Evolutionary conservation across 2,888 invertebrate species (phyloP).

Genomic region (Cheilosia urbana): DNA sequence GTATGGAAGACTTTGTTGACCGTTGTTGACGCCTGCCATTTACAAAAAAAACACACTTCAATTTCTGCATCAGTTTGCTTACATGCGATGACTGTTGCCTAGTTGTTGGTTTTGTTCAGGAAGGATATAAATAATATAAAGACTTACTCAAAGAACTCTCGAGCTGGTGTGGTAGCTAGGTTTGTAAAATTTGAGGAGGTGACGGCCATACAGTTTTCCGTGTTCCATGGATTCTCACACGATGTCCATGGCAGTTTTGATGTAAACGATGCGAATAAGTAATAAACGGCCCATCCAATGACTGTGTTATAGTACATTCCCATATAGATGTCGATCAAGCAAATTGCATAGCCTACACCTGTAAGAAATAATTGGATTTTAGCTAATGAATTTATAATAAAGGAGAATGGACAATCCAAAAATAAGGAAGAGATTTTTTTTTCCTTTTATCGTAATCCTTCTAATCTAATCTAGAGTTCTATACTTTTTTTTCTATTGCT

Average conservation of each 20-base stretch:
- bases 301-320: conserved; percentile 99
- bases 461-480: no score
- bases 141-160: conserved; percentile 94
- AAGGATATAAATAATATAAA: conserved; percentile 32
- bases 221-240: conserved; percentile 95
- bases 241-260: conserved; percentile 93
- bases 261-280: conserved; percentile 92
- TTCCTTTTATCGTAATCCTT: no score
- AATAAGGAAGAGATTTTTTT: no score
- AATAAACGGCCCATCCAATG: conserved; percentile 97
- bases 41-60: conserved; percentile 16
- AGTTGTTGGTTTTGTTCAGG: conserved; percentile 11
- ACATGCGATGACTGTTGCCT: neutral
- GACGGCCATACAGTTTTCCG: conserved; percentile 89
- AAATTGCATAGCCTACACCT: conserved; percentile 98
- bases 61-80: conserved; percentile 18
- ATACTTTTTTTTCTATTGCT: no score
- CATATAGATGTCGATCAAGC: conserved; percentile 97
- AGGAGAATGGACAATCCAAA: no score
- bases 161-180: conserved; percentile 89
- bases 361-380: conserved; percentile 72
- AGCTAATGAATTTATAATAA: neutral
- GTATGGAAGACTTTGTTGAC: conserved; percentile 50
- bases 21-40: conserved; percentile 49
- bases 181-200: conserved; percentile 85